These are phyloP conservation scores for Engystomops pustulosus DNA, from an alignment of 2,113 vertebrate genomes.

Conservation along the genomic window DNA sequence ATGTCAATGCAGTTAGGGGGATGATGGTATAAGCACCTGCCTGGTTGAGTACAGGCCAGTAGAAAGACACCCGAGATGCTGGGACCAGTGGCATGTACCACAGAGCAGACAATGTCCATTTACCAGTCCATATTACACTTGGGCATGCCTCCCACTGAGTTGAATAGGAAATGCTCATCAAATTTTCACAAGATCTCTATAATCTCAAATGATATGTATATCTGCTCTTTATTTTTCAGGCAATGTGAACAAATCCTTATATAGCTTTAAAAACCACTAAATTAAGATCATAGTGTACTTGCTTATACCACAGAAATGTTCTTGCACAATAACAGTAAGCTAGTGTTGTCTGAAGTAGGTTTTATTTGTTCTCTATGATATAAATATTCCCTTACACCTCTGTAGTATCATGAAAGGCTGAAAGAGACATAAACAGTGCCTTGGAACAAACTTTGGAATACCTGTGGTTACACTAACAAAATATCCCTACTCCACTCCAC, in stretches of 20 bases:
- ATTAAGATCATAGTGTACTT: not conserved
- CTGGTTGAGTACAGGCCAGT: no score
- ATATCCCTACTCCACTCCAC: not conserved
- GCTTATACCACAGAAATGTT: not conserved
- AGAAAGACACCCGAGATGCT: no score
- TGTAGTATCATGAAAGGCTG: not conserved
- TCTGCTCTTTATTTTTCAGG: no score
- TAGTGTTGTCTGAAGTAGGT: not conserved
- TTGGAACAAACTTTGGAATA: conserved; percentile 6
- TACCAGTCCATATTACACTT: no score
- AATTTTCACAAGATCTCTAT: no score
- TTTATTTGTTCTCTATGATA: not conserved
- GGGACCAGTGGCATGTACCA: no score
- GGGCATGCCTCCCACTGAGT: no score
- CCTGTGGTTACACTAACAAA: not conserved
- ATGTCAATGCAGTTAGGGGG: no score
- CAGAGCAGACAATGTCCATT: no score
- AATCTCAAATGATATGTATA: no score
- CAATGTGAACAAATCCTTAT: not conserved
- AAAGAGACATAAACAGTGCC: not conserved
- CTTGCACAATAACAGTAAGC: not conserved
- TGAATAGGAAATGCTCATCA: no score
- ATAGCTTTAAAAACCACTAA: not conserved
- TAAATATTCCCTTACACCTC: not conserved
- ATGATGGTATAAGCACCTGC: no score